Evolutionary conservation across 1,140 invertebrate genomes (phyloP).

Genomic region (Bactericera cockerelli): DNA sequence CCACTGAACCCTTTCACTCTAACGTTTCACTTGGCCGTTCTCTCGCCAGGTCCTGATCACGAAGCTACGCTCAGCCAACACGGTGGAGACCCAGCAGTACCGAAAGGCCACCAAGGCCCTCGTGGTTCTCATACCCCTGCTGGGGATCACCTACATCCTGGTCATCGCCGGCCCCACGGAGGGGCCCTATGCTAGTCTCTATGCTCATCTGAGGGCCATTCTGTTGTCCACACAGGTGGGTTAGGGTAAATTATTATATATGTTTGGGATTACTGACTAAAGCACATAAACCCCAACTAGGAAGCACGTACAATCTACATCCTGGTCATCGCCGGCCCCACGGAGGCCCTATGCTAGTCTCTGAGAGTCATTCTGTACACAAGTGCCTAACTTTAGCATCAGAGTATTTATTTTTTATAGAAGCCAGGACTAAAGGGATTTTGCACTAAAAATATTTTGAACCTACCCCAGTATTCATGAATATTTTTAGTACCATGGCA

Average conservation of each 20-base stretch:
- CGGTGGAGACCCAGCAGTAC: conserved; percentile 38
- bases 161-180: conserved; percentile 57
- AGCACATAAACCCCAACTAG: conserved; percentile 45
- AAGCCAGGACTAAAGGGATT: too few species aligned
- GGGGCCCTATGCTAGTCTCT: conserved; percentile 44
- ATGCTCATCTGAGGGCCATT: conserved; percentile 49
- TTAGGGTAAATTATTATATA: conserved; percentile 9
- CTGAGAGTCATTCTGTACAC: conserved; percentile 53
- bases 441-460: too few species aligned
- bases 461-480: too few species aligned
- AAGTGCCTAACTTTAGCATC: too few species aligned
- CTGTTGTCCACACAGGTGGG: conserved; percentile 67
- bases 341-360: conserved; percentile 42
- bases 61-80: conserved; percentile 35
- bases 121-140: conserved; percentile 67
- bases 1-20: too few species aligned
- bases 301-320: conserved; percentile 82
- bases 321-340: conserved; percentile 58
- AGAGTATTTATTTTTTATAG: too few species aligned
- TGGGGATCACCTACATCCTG: conserved; percentile 76
- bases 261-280: neutral
- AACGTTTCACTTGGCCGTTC: too few species aligned
- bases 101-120: conserved; percentile 77
- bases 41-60: conserved; percentile 84
- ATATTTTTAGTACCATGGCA: too few species aligned